Conservation (phyloP, 2,888 invertebrate species). For the Sthenelais limicola region DNA sequence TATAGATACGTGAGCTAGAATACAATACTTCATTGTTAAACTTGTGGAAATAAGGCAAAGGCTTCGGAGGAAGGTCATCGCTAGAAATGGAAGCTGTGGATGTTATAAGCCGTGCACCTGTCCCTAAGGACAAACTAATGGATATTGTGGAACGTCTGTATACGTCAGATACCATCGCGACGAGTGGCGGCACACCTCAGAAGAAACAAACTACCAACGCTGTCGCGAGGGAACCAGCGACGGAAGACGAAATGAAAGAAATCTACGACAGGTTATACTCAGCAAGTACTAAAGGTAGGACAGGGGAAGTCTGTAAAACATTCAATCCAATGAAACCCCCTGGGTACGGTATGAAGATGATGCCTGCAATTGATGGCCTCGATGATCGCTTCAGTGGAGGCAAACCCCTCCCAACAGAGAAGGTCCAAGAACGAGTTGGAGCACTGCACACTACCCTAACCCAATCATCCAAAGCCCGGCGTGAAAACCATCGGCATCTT, state of each 20-base stretch:
- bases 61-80: neutral
- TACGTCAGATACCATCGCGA: slow-evolving; percentile 1
- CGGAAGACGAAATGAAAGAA: slow-evolving; percentile 31
- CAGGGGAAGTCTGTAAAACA: neutral
- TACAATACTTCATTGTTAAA: no score
- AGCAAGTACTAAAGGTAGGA: slow-evolving; percentile 24
- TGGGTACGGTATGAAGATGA: slow-evolving; percentile 26
- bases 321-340: slow-evolving; percentile 5
- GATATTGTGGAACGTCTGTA: slow-evolving; percentile 33
- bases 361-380: slow-evolving; percentile 29
- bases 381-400: slow-evolving; percentile 14
- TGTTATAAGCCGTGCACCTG: slow-evolving; percentile 28
- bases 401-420: neutral
- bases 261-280: slow-evolving; percentile 12
- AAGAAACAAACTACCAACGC: slow-evolving; percentile 21
- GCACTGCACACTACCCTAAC: slow-evolving; percentile 21
- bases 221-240: neutral
- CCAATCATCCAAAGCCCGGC: slow-evolving; percentile 10
- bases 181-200: neutral
- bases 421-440: neutral
- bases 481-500: slow-evolving; percentile 20
- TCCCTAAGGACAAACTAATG: slow-evolving; percentile 2
- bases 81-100: slow-evolving; percentile 23
- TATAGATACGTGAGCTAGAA: no score
- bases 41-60: no score